Base-by-base conservation (phyloP, 1,140 invertebrate species). In the Temnothorax nylanderi region DNA sequence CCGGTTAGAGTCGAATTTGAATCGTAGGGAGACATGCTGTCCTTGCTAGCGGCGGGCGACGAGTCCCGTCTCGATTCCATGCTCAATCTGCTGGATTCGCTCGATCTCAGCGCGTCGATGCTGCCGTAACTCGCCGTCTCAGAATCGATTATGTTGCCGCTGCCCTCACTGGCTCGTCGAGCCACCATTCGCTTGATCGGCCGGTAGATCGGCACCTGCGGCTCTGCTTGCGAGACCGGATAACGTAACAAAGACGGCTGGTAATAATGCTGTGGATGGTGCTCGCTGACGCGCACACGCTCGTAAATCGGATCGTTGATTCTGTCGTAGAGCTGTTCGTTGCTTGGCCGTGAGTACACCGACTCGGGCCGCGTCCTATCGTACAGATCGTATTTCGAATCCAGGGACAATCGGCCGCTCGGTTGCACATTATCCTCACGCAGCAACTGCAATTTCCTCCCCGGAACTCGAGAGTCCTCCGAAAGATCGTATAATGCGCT, bases 1-100 rank as follows among this genome's bases (percentile, higher is more conserved):
- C 96, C 96, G 44, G 96, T 96, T 11, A 97, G 93, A n/a, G 96
- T 97, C 8, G 96, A 97, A 90, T 96, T 96, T 37, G 96, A 97
- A 88, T 97, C 97, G 92, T 96, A 97, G 4, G 96, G 97, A 54
- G 96, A 96, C 80, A 96, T 93, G 91, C 96, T 97, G 92, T 97
- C 96, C 93, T 97, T 97, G 92, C 96, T 97, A 71, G 51, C 41
- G 18, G 96, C 96, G 3, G 96, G 95, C 13, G 96, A 96, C 0
- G 96, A 97, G 90, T 97, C 97, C 77, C 96, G 93, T 78, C 96
- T 94, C 4, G 93, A 95, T 8, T 96, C 94, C 5, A 96, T 88
- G 78, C 95, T 95, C 18, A 95, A 88, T 58, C 95, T 91, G 11
- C 80, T 84, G 8, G 94, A 96, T 3, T 91, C 91, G 86, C 84